These are phyloP conservation scores for Sycobia sp. DNA, from an alignment of 1,140 invertebrate species.

Conservation along the genomic window DNA sequence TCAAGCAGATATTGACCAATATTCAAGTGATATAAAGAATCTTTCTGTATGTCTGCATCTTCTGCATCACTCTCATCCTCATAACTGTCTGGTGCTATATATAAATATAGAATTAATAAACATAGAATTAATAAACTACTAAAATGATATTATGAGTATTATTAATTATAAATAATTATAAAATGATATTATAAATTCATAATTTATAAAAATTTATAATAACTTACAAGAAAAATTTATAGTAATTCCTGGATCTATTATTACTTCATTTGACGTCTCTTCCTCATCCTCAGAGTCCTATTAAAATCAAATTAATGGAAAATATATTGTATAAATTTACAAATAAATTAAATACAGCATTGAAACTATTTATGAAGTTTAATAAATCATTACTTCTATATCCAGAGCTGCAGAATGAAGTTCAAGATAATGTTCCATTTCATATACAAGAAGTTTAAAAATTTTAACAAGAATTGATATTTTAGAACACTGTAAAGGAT, in stretches of 20 bases:
- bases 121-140: background rate
- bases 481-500: constrained; percentile 57
- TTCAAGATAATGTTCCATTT: constrained; percentile 61
- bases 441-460: constrained; percentile 65
- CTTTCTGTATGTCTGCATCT: constrained; percentile 64
- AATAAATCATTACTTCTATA: constrained; percentile 38
- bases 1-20: constrained; percentile 67
- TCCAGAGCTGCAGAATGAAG: constrained; percentile 41
- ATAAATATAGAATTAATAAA: constrained; percentile 43
- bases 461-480: constrained; percentile 65
- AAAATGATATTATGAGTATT: constrained; percentile 5
- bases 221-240: constrained; percentile 45
- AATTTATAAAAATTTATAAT: constrained; percentile 15
- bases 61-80: constrained; percentile 60
- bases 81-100: constrained; percentile 42
- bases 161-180: constrained; percentile 38
- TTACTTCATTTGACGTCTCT: constrained; percentile 49
- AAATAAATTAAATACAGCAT: no score
- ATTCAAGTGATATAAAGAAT: constrained; percentile 68
- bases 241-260: constrained; percentile 52
- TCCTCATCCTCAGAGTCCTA: constrained; percentile 57
- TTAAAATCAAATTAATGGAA: background rate
- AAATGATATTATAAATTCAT: constrained; percentile 13
- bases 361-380: no score
- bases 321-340: background rate